Evolutionary conservation across 2,113 vertebrate genomes (phyloP), one percentile per base, ranked within the genome.

Genomic region (Lepidothrix coronata): DNA sequence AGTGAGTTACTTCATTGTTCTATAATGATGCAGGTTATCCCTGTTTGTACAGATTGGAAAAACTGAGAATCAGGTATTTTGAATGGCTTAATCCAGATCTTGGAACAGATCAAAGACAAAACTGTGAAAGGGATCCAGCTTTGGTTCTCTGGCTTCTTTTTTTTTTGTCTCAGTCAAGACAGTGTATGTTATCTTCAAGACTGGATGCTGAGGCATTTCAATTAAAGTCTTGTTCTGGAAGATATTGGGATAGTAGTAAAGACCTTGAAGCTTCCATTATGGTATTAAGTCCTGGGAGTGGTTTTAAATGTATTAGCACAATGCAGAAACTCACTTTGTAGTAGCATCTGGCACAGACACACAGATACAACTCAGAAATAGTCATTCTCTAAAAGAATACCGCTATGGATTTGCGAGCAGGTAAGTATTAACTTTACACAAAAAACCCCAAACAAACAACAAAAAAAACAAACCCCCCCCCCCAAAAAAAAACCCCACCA

Each of bases 261-360:
- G 67, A 25, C 37, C 35, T 52, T 41, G n/a, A 66, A 55, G 19
- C 10, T 70, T 96, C 67, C 51, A 14, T 77, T 85, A 67, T 55
- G 24, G n/a, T 91, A 25, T 88, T 77, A 85, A 88, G 41, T 85
- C 48, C 12, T 67, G 91, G 55, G 65, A 96, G 39, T 85, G 79
- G 70, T 95, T 85, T 96, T 79, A 94, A 96, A 89, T 51, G 59
- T 28, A 75, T 79, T 80, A 95, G 91, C 58, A n/a, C 58, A 73
- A 18, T 21, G 16, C 62, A 72, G 52, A 93, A 76, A 58, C 63
- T 94, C 39, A 30, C 70, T 96, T 85, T 59, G 25, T 80, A 74
- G 67, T 71, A 90, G 59, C 81, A 82, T 84, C 73, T 93, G 76
- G 73, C 90, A 90, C 65, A 85, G 93, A 67, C 63, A 51, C 72